phyloP scores from a whole-genome alignment of 2,888 invertebrate species.

The Argyra leucocephala region DNA sequence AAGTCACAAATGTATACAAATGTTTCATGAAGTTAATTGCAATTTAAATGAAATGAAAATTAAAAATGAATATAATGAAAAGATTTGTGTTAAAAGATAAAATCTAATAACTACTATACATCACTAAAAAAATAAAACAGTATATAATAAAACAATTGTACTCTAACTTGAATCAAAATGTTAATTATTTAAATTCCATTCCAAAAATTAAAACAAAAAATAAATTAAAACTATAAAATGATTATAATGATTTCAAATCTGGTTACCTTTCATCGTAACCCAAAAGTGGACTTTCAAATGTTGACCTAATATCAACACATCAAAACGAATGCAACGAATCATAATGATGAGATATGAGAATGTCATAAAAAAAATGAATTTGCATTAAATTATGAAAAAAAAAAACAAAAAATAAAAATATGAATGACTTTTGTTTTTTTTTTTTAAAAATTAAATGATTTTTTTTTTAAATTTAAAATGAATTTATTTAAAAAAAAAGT shows the following conservation, averaged over 20 bases:
- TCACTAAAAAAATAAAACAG: too few relatives aligned
- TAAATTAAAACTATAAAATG: slow-evolving; percentile 1
- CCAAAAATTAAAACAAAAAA: too few relatives aligned
- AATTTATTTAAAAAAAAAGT: slow-evolving; percentile 11
- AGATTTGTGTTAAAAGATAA: too few relatives aligned
- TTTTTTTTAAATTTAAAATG: slow-evolving; percentile 7
- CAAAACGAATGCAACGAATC: background rate
- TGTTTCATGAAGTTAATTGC: too few relatives aligned
- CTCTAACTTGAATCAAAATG: too few relatives aligned
- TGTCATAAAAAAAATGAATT: background rate
- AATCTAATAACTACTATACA: too few relatives aligned
- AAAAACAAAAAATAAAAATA: background rate
- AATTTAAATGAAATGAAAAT: too few relatives aligned
- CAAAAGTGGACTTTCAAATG: slow-evolving; percentile 41
- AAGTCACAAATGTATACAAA: too few relatives aligned
- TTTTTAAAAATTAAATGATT: slow-evolving; percentile 4
- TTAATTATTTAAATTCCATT: too few relatives aligned
- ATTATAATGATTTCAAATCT: background rate
- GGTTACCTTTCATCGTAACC: slow-evolving; percentile 42
- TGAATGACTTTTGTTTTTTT: background rate
- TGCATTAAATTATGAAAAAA: slow-evolving; percentile 8
- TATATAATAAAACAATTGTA: too few relatives aligned
- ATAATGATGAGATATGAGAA: background rate
- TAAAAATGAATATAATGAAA: too few relatives aligned
- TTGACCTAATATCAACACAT: slow-evolving; percentile 29